Conservation (phyloP, 1,140 invertebrate species). For the Heliconius hermathena region DNA sequence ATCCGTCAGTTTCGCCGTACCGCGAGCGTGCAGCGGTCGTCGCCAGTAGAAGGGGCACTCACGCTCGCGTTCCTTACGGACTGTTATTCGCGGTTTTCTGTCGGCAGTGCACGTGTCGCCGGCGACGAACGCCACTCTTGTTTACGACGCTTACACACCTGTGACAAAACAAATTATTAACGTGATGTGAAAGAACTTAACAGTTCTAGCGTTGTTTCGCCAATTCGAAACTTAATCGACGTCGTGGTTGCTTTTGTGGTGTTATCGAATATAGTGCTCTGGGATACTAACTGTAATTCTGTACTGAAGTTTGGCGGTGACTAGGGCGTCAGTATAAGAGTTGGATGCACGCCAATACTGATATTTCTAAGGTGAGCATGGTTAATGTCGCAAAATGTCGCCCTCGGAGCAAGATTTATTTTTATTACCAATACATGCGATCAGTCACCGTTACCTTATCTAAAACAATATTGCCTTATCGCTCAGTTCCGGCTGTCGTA, state of each 20-base stretch:
- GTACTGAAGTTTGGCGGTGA: conserved; percentile 65
- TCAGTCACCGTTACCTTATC: conserved; percentile 32
- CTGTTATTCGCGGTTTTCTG: conserved; percentile 70
- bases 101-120: conserved; percentile 72
- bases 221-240: conserved; percentile 50
- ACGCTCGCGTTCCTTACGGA: conserved; percentile 49
- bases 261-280: conserved; percentile 57
- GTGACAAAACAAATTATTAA: conserved; percentile 68
- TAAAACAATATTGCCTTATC: conserved; percentile 42
- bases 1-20: conserved; percentile 70
- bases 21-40: conserved; percentile 68
- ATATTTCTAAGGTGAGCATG: conserved; percentile 71
- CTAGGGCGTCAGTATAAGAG: conserved; percentile 61
- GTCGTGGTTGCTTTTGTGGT: conserved; percentile 54
- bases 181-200: conserved; percentile 73
- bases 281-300: conserved; percentile 53
- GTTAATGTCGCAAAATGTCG: conserved; percentile 36
- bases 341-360: conserved; percentile 78
- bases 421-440: conserved; percentile 7
- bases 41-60: conserved; percentile 54
- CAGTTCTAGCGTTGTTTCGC: conserved; percentile 61
- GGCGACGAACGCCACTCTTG: conserved; percentile 48
- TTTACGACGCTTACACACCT: conserved; percentile 65
- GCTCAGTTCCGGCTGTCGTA: conserved; percentile 39
- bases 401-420: background rate